These are phyloP conservation scores for Rhinolophus ferrumequinum DNA, from an alignment of 2,113 vertebrate species.

Conservation along the genomic window DNA sequence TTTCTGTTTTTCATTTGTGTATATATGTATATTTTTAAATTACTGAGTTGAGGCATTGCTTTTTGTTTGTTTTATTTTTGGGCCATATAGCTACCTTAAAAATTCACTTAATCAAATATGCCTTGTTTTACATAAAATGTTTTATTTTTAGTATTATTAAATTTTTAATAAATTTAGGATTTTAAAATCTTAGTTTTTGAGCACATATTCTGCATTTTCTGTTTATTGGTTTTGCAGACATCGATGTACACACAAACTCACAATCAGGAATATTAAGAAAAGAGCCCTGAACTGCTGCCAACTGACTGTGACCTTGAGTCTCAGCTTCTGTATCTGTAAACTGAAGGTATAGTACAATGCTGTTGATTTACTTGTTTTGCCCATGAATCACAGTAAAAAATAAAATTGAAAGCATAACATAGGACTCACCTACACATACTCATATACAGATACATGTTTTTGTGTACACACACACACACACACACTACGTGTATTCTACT, in stretches of 20 bases:
- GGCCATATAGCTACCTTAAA: background rate
- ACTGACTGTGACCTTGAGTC: background rate
- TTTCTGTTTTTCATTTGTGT: background rate
- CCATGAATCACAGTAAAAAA: background rate
- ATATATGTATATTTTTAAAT: background rate
- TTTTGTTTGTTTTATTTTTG: slow-evolving; percentile 40
- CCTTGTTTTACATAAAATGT: background rate
- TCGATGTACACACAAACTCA: background rate
- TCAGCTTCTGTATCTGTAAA: background rate
- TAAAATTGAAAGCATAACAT: background rate
- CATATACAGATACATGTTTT: background rate
- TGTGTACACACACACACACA: background rate
- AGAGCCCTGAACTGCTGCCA: background rate
- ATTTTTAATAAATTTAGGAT: background rate
- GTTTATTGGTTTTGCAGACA: background rate
- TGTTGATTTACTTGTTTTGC: background rate
- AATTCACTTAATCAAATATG: background rate
- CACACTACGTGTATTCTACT: background rate
- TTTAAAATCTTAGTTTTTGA: slow-evolving; percentile 9
- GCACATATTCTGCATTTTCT: background rate
- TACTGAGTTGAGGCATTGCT: background rate
- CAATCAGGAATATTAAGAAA: background rate
- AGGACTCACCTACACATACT: background rate
- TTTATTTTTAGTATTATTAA: slow-evolving; percentile 25
- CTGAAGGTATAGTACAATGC: background rate